Evolutionary conservation across 2,888 invertebrate species (phyloP), one percentile per base, ranked within the genome.

Genomic region (Branchipolynoe longqiensis): DNA sequence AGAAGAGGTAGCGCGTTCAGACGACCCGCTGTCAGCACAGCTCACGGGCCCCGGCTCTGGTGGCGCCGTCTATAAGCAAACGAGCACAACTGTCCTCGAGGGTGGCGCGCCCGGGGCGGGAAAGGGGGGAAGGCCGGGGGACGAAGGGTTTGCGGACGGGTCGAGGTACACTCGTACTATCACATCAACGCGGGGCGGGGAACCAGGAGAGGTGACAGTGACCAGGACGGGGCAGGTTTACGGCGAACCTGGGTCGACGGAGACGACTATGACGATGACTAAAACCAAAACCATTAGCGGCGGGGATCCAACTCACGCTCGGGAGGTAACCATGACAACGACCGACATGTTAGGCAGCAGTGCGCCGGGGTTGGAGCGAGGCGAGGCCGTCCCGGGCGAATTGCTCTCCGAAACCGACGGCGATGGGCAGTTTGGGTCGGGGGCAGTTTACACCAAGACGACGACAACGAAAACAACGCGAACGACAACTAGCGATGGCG

Each of bases 1-100:
- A 8, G 81, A 81, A 81, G 82, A 82, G 82, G 82, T 58, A 82
- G 56, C 25, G 36, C 78, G 48, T 25, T 48, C 78, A n/a, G n/a
- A n/a, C n/a, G n/a, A n/a, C n/a, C n/a, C n/a, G n/a, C n/a, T n/a
- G n/a, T n/a, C n/a, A n/a, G n/a, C n/a, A n/a, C 38, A 36, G 69
- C n/a, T 8, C 18, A 38, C 38, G 38, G 69, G 1, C 69, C 36
- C 69, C 38, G 69, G n/a, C 69, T 22, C 69, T 36, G 1, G 6
- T 33, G 38, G 69, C 3, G 69, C 36, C 12, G 38, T 36, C 36
- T 18, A 25, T 6, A 48, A 78, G 54, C 41, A 4, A 25, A 31
- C n/a, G 48, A n/a, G 28, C 25, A 41, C 78, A 48, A n/a, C 12
- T 18, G 78, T 78, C 12, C 14, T 41, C 22, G 8, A 25, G 38